phyloP scores from a whole-genome alignment of 2,797 vertebrate genomes.

The Heterohyrax brucei region DNA sequence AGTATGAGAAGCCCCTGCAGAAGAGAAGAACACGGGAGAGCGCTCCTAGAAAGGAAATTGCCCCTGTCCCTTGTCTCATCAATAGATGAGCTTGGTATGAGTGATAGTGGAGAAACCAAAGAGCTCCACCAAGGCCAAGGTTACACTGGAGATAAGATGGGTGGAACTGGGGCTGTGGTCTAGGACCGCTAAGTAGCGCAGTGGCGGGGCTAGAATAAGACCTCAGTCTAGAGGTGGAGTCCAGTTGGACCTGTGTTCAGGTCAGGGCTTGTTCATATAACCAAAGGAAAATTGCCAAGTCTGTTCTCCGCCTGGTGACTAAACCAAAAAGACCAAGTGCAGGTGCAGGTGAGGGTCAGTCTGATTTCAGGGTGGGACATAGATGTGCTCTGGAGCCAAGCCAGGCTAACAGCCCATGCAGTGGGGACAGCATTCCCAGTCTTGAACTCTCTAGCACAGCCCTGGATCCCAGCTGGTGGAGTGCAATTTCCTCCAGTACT shows the following conservation, averaged over 20 bases:
- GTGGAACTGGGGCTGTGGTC: not conserved
- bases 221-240: not conserved
- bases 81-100: not conserved
- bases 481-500: not conserved
- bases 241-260: not conserved
- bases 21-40: not conserved
- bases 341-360: not conserved
- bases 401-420: not conserved
- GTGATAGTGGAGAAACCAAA: not conserved
- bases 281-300: not conserved
- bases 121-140: not conserved
- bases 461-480: not conserved
- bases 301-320: not conserved
- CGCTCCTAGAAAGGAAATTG: not conserved
- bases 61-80: not conserved
- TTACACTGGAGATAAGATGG: not conserved
- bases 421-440: fast-evolving
- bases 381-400: not conserved
- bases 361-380: not conserved
- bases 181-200: not conserved
- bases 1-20: not conserved
- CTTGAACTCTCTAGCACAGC: not conserved
- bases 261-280: not conserved
- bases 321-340: no score
- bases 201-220: not conserved